A percentile compares a stretch with the other conserved stretches of the same genome.
phyloP scores from a whole-genome alignment of 1,140 invertebrate species.

The Conus betulinus region DNA sequence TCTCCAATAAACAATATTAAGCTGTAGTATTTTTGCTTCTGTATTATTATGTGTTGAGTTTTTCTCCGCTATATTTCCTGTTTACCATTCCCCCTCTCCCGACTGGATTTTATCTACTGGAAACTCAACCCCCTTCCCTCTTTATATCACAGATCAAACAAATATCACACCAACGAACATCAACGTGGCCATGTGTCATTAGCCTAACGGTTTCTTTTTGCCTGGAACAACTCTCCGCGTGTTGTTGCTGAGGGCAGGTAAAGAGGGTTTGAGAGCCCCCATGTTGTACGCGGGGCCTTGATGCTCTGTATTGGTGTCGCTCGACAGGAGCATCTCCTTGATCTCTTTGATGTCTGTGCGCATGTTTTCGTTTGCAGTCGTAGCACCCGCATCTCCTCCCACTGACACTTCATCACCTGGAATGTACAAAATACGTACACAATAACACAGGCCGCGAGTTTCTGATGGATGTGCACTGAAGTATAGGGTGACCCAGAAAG shows the following conservation, averaged over 20 bases:
- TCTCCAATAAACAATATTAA: too few relatives aligned
- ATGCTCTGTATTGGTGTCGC: constrained; percentile 21
- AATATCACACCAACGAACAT: too few relatives aligned
- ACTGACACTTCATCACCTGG: constrained; percentile 59
- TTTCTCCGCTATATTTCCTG: too few relatives aligned
- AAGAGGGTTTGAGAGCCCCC: constrained; percentile 28
- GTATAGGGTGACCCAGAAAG: too few relatives aligned
- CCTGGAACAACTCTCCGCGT: constrained; percentile 1
- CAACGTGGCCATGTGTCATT: neutral
- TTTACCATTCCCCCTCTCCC: too few relatives aligned
- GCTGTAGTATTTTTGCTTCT: too few relatives aligned
- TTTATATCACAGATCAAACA: too few relatives aligned
- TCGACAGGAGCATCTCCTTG: constrained; percentile 45
- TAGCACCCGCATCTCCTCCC: constrained; percentile 59
- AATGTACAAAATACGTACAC: neutral
- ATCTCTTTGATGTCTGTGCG: constrained; percentile 60
- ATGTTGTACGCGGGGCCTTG: constrained; percentile 37
- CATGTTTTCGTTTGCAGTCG: constrained; percentile 58
- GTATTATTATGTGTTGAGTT: too few relatives aligned
- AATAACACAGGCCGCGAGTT: neutral
- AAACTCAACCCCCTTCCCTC: too few relatives aligned
- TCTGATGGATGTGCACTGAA: too few relatives aligned
- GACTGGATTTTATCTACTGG: too few relatives aligned
- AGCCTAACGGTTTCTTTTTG: constrained; percentile 23
- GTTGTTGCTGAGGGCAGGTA: constrained; percentile 13